Evolutionary conservation across 2,113 vertebrate species (phyloP).

Genomic region (Rhodinocichla rosea): DNA sequence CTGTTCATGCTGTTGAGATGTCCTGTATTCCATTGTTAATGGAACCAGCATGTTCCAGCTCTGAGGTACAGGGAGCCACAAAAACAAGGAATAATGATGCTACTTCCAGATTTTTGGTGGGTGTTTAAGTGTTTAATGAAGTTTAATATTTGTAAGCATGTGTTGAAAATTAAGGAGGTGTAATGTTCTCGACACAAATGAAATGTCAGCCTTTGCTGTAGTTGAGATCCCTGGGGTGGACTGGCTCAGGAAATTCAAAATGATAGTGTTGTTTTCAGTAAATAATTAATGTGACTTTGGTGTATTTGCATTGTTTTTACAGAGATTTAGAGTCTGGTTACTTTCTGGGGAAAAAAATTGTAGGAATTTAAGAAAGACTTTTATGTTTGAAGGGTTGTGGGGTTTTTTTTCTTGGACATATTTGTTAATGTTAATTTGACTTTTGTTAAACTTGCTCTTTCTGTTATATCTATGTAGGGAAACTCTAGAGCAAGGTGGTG

Average conservation of each 20-base stretch:
- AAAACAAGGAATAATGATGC: background rate
- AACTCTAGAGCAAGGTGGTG: background rate
- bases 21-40: background rate
- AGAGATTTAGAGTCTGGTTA: background rate
- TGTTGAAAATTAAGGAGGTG: background rate
- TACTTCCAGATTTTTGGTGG: background rate
- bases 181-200: background rate
- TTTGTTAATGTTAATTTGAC: too few species aligned
- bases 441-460: background rate
- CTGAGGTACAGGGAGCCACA: background rate
- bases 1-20: background rate
- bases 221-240: background rate
- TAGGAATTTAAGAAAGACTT: background rate
- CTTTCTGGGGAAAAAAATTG: background rate
- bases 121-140: background rate
- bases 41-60: background rate
- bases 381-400: background rate
- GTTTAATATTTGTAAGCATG: background rate
- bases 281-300: background rate
- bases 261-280: background rate
- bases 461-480: rapidly evolving
- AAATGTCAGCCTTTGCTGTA: background rate
- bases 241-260: background rate
- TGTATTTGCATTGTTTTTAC: background rate
- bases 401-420: background rate